A percentile compares a stretch with the other conserved stretches of the same genome.
Conservation (phyloP, 2,113 vertebrate genomes). For the Cyphomyrus discorhynchus region DNA sequence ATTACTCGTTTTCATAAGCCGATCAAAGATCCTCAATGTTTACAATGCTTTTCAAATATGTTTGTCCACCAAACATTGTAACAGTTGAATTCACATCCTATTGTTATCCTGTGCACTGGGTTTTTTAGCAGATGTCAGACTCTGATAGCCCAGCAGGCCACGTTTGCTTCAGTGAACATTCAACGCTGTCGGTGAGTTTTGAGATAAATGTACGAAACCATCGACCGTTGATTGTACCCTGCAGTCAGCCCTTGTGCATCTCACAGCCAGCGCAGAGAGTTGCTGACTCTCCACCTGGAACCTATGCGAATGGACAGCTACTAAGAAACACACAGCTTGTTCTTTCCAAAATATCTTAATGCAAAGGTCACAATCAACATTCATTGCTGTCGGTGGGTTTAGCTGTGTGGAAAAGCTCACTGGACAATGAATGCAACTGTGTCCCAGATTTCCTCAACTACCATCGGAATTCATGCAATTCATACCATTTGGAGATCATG, state of each 20-base stretch:
- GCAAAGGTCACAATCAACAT: constrained; percentile 96
- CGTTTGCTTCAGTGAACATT: constrained; percentile 87
- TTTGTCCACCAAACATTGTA: not conserved
- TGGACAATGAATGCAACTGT: constrained; percentile 99
- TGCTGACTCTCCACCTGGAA: constrained; percentile 37
- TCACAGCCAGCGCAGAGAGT: constrained; percentile 6
- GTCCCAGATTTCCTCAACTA: constrained; percentile 74
- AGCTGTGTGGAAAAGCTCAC: constrained; percentile 92
- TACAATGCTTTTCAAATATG: not conserved
- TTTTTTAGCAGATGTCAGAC: constrained; percentile 46
- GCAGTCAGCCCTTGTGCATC: constrained; percentile 65
- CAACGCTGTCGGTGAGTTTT: constrained; percentile 99
- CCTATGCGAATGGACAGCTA: constrained; percentile 42
- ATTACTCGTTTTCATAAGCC: not conserved
- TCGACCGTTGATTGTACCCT: constrained; percentile 99
- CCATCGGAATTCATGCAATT: not conserved
- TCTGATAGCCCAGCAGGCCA: constrained; percentile 44
- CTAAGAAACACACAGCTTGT: constrained; percentile 27
- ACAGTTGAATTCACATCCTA: not conserved
- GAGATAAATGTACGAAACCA: constrained; percentile 90
- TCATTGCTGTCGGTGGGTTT: constrained; percentile 99
- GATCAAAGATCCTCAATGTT: not conserved
- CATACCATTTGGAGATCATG: not conserved
- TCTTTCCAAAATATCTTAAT: constrained; percentile 19
- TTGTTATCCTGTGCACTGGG: constrained; percentile 28